Evolutionary conservation across 1,140 invertebrate species (phyloP), one percentile per base, ranked within the genome.

Genomic region (Drosophila serrata): DNA sequence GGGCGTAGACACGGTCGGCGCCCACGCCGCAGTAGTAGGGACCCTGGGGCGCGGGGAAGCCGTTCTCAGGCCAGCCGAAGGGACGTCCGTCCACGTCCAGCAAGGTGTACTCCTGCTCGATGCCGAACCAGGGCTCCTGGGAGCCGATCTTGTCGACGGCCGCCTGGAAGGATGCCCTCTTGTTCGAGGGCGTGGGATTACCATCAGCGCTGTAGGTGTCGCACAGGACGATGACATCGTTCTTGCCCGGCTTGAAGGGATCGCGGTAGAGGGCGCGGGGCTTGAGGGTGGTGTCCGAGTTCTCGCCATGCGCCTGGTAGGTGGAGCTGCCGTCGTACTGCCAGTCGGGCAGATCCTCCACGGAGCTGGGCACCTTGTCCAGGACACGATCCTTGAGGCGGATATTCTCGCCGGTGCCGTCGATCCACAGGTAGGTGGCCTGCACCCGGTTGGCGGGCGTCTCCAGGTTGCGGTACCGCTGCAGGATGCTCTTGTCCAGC

Each of bases 1-100:
- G 94, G 1, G 97, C 99, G 73, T 97, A 97, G 0, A 98, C 98
- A 13, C 97, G 98, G 90, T 98, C 96, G 9, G 98, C 97, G 5
- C 99, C 98, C 9, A 98, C 98, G 42, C 97, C 98, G 85, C 98
- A 99, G 75, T 94, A 99, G 92, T 98, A 99, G 0, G 98, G 98
- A 15, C 98, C 98, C 93, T 96, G 95, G 7, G 98, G 97, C 22
- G 96, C 97, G 0, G 98, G 98, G 90, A 97, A 99, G 22, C 98
- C 98, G 88, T 97, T 96, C 86, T 97, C 97, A 1, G 98, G 98
- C 84, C 98, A 99, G 15, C 98, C 98, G 68, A 98, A 96, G 1
- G 98, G 98, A 92, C 98, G 95, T 3, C 95, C 94, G 88, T 99
- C 97, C 77, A 96, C 95, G 86, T 98, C 98, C 11, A 99, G 92